Base-by-base conservation (phyloP, 2,888 invertebrate species). In the Pemphredon lugubris region DNA sequence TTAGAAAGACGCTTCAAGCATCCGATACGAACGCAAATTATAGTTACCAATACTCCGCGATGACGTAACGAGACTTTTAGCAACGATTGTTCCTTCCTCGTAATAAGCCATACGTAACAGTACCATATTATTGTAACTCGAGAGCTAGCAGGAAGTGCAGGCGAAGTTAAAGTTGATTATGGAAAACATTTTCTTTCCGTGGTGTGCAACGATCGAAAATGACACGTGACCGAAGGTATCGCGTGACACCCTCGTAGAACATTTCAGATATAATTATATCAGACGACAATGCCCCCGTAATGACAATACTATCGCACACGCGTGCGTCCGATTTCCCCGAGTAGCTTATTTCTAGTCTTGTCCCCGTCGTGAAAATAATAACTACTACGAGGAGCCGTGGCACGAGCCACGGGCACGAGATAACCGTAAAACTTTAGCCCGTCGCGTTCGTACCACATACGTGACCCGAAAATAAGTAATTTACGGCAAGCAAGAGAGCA, bases 151-250 rank as follows among this genome's bases (percentile, higher is more conserved):
- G 63, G 67, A 67, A 73, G 58, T 11, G 23, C 48, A n/a, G n/a
- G 32, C 34, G 2, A 20, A 26, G 39, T 50, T 55, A 39, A 64
- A 42, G 57, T 57, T 42, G 65, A 71, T 66, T 66, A 63, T 55
- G 66, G 70, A 66, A 71, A 75, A 72, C 59, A 57, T 45, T 75
- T 72, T 72, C 55, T 61, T 75, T 75, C 48, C 75, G 75, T 71
- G 65, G 66, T 74, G 50, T 48, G 54, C 51, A 53, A 40, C 57
- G 66, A 75, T 75, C 51, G 66, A 14, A 57, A 72, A 75, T 54
- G 75, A 75, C 67, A 67, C 60, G 72, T 65, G 70, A 58, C 59
- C 54, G 53, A 34, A 55, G 70, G 51, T 63, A 72, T 63, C 75
- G 71, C 65, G 63, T 66, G 75, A 75, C 67, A 75, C 59, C 60